Evolutionary conservation across 2,888 invertebrate species (phyloP), one percentile per base, ranked within the genome.

Genomic region (Drosophila gaucha): DNA sequence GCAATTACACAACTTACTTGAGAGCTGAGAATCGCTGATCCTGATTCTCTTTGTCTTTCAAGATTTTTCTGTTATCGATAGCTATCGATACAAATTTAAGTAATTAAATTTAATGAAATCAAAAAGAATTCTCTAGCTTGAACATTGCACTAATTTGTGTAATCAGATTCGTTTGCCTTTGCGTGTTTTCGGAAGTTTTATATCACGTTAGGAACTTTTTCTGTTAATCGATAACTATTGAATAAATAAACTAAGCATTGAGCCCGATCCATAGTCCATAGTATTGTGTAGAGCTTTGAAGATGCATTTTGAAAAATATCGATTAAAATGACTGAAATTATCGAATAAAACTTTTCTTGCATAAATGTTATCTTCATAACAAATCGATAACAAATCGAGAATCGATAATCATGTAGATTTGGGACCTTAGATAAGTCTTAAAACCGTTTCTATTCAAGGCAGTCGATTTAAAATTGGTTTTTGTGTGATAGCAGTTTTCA

Each of bases 401-500:
- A n/a, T n/a, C n/a, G n/a, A n/a, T n/a, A n/a, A n/a, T n/a, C n/a
- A n/a, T n/a, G n/a, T n/a, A n/a, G n/a, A n/a, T n/a, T n/a, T n/a
- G n/a, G n/a, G n/a, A n/a, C 22, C 22, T 14, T 14, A 16, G 8
- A 43, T 41, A 9, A 39, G n/a, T 30, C n/a, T 33, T 6, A 0
- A 36, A 14, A 14, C 10, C 31, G n/a, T n/a, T 39, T 46, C 9
- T 22, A 9, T 12, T 16, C 16, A 12, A 9, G 12, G 35, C 59
- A 39, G 41, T 36, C 47, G 50, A 55, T 44, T 6, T 39, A 12
- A 30, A 24, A 49, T 38, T 50, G 20, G 10, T 35, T 35, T 44
- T 67, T 66, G 30, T 66, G 75, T 59, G 59, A 65, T 49, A 77
- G 83, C 80, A 75, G 79, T 79, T 87, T 86, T 84, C 88, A 86